phyloP scores from a whole-genome alignment of 1,140 invertebrate genomes.

The Belonocnema kinseyi region DNA sequence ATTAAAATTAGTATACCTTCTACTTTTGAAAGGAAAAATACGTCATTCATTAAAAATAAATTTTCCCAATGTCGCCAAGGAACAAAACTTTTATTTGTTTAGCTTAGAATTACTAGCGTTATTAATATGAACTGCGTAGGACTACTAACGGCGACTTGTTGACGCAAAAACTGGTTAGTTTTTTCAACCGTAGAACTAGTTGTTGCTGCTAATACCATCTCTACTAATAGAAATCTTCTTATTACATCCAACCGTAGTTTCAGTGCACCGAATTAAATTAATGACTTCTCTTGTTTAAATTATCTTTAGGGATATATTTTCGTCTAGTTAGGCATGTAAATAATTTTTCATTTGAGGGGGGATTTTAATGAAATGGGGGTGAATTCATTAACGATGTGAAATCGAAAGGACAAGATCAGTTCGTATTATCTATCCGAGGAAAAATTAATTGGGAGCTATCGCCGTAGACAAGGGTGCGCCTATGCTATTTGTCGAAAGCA shows the following conservation, averaged over 20 bases:
- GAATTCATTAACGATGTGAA: neutral
- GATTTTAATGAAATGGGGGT: neutral
- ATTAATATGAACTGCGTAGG: no score
- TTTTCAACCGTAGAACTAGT: no score
- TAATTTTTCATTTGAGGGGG: neutral
- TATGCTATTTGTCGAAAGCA: constrained; percentile 63
- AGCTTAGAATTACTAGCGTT: constrained; percentile 50
- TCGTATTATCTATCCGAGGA: constrained; percentile 63
- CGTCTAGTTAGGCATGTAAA: neutral
- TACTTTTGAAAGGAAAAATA: no score
- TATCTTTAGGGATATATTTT: no score
- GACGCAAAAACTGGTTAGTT: no score
- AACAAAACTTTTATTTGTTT: neutral
- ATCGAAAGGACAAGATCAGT: constrained; percentile 49
- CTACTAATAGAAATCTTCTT: constrained; percentile 29
- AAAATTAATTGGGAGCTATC: constrained; percentile 62
- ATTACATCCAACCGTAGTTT: no score
- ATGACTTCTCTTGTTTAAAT: no score
- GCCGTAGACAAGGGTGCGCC: constrained; percentile 58
- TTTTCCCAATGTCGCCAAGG: neutral
- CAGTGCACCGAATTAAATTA: no score
- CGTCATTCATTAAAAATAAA: no score
- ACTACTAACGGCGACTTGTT: no score
- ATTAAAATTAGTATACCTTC: no score
- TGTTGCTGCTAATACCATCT: no score